A percentile compares a stretch with the other conserved stretches of the same genome.
These are phyloP conservation scores for Acleris laterana DNA, from an alignment of 2,888 invertebrate species.

Conservation along the genomic window DNA sequence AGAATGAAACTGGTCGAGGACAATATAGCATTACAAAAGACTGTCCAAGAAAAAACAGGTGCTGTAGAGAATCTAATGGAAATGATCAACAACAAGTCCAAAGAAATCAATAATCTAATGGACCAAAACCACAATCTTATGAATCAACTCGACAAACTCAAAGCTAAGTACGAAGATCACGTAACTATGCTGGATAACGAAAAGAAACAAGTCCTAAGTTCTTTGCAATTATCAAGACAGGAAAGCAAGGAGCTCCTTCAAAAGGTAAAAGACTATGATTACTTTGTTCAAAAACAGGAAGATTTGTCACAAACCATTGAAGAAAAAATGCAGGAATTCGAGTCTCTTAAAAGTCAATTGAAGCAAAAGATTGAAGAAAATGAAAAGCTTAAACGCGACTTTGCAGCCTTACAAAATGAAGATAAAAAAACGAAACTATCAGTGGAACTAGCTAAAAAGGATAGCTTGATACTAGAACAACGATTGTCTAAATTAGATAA, in stretches of 20 bases:
- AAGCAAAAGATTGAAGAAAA: constrained; percentile 50
- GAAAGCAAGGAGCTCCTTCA: constrained; percentile 66
- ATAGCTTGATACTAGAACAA: constrained; percentile 56
- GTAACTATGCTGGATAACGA: constrained; percentile 56
- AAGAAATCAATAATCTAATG: constrained; percentile 58
- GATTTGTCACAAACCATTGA: constrained; percentile 48
- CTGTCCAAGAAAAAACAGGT: constrained; percentile 55
- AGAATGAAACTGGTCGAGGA: constrained; percentile 53
- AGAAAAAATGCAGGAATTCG: constrained; percentile 46
- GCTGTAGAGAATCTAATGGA: constrained; percentile 60
- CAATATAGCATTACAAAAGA: constrained; percentile 51
- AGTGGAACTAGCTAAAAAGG: constrained; percentile 55
- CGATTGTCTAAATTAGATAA: constrained; percentile 54
- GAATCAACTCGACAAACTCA: constrained; percentile 53
- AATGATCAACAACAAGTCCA: constrained; percentile 59
- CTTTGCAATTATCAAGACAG: constrained; percentile 57
- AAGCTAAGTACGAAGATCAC: constrained; percentile 51
- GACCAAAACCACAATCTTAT: constrained; percentile 53
- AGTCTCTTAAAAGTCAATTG: constrained; percentile 47
- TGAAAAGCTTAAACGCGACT: constrained; percentile 42
- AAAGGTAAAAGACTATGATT: constrained; percentile 57
- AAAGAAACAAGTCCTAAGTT: constrained; percentile 53
- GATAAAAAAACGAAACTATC: constrained; percentile 54
- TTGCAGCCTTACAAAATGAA: constrained; percentile 51
- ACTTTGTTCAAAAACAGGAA: constrained; percentile 48